Conservation (phyloP, 2,113 vertebrate genomes). For the Rhombomys opimus region DNA sequence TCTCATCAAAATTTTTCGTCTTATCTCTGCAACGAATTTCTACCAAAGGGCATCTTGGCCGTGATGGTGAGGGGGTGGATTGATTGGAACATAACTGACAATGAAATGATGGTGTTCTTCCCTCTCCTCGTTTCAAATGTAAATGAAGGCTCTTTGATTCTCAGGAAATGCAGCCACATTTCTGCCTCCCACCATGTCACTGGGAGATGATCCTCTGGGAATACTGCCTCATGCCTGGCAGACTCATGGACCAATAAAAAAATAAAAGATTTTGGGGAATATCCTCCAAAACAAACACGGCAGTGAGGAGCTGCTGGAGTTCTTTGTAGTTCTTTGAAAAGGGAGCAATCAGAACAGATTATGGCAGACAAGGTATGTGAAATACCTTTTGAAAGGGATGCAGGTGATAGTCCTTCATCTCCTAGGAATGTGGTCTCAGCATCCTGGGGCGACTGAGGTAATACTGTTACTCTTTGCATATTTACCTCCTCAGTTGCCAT, state of each 20-base stretch:
- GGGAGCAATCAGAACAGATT: background rate
- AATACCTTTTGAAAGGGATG: background rate
- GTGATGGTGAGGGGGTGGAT: conserved; percentile 32
- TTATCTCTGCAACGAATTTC: conserved; percentile 62
- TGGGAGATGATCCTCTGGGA: background rate
- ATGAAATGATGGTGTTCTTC: conserved; percentile 64
- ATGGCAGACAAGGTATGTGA: background rate
- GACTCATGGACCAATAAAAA: background rate
- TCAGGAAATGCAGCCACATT: conserved; percentile 34
- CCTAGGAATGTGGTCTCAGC: background rate
- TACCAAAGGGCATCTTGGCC: conserved; percentile 71
- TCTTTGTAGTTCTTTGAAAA: conserved; percentile 10
- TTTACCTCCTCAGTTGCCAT: background rate
- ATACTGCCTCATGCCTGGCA: background rate
- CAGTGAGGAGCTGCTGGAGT: background rate
- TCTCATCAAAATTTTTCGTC: conserved; percentile 72
- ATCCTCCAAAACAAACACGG: background rate
- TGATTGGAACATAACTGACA: conserved; percentile 76
- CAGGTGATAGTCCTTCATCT: background rate
- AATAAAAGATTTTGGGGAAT: background rate
- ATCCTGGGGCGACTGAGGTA: background rate
- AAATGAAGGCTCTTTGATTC: conserved; percentile 72
- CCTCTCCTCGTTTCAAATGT: conserved; percentile 64
- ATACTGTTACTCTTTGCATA: background rate
- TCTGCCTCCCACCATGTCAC: background rate